Evolutionary conservation across 2,797 vertebrate species (phyloP), one percentile per base, ranked within the genome.

Genomic region (Microctenopoma lineatum): DNA sequence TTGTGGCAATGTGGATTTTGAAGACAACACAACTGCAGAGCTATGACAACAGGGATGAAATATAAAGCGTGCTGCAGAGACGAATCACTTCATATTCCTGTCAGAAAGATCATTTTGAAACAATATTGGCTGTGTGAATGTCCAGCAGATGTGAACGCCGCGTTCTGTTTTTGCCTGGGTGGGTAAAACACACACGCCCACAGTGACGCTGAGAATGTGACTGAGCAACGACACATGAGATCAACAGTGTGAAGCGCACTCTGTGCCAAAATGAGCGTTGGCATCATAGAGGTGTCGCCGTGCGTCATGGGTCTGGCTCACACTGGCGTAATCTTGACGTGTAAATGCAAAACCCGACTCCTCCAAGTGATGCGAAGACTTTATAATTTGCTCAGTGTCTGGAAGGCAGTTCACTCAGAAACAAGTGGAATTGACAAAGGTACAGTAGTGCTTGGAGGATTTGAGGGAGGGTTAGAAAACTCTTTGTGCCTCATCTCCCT

Each of bases 61-160:
- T 14, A 39, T 16, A 59, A 59, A 66, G 27, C 16, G 3, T 58
- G 70, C 59, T 47, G 63, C 56, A 62, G 41, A 78, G 75, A 79
- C 80, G 71, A 66, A 86, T 79, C 56, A 53, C 54, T 74, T 75
- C 44, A 57, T 66, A 58, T 73, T 80, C 68, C 53, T n/a, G 34
- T 77, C 73, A 67, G 67, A 74, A 52, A 62, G 64, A 80, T 74
- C 12, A 46, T 63, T 80, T 63, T 75, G 74, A 75, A 73, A 77
- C 61, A 67, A 73, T 80, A 75, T 60, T 81, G 77, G 73, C 71
- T 50, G 60, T 51, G 59, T 63, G 46, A 69, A 67, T 80, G 52
- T 9, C 1, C 25, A 77, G 65, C 74, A 91, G 80, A 85, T 75
- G 75, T 75, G 68, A 77, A 80, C 80, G 75, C 64, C 36, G 26